These are phyloP conservation scores for Tupaia tana DNA, from an alignment of 2,113 vertebrate species.

Conservation along the genomic window DNA sequence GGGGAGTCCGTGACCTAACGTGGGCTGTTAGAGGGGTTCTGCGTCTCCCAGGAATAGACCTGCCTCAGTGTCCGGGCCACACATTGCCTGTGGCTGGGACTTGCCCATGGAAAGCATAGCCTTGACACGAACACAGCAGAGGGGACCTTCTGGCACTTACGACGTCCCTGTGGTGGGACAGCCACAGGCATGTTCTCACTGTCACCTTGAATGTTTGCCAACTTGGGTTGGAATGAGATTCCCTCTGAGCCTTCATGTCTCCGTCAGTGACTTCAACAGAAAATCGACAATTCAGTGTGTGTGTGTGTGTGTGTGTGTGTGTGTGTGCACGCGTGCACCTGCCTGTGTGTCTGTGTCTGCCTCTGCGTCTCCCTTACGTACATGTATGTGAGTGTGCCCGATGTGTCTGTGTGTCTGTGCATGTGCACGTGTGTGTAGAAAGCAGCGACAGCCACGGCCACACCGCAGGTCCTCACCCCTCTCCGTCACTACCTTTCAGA, in stretches of 20 bases:
- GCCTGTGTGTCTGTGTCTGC: not conserved
- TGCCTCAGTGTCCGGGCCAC: not conserved
- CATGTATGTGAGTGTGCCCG: too few species aligned
- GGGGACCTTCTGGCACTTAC: fast-evolving
- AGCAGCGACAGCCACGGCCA: not conserved
- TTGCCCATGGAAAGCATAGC: fast-evolving
- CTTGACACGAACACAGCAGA: fast-evolving
- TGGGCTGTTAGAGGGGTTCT: not conserved
- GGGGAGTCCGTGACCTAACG: not conserved
- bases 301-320: not conserved
- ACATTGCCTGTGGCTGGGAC: not conserved
- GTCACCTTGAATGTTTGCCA: not conserved
- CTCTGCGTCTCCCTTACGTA: not conserved
- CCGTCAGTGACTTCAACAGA: not conserved
- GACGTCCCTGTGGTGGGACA: fast-evolving
- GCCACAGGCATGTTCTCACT: not conserved
- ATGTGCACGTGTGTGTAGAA: not conserved
- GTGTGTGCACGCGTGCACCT: not conserved
- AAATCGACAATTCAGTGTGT: not conserved
- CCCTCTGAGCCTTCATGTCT: not conserved
- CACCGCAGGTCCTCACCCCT: fast-evolving
- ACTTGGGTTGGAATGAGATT: not conserved
- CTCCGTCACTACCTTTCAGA: slow-evolving; percentile 86
- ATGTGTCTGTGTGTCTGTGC: not conserved
- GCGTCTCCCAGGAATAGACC: not conserved